Evolutionary conservation across 2,888 invertebrate genomes (phyloP).

Genomic region (Yponomeuta plumbellus): DNA sequence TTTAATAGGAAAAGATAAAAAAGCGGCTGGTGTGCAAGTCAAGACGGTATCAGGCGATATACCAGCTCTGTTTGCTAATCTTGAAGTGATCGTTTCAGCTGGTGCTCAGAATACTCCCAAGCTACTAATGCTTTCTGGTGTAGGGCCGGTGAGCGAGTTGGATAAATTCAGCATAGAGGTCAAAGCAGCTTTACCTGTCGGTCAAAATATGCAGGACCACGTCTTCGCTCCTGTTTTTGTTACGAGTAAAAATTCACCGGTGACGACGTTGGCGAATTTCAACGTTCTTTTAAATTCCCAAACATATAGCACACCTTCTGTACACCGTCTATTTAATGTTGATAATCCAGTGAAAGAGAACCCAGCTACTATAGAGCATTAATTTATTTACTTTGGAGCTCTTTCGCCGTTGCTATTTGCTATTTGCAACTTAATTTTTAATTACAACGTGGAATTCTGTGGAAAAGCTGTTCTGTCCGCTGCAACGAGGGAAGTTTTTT

Average conservation of each 20-base stretch:
- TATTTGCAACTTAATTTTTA: neutral
- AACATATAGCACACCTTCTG: slow-evolving; percentile 7
- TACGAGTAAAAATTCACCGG: neutral
- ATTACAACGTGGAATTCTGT: neutral
- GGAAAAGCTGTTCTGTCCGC: neutral
- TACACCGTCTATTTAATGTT: neutral
- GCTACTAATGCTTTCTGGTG: slow-evolving; percentile 54
- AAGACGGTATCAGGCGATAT: neutral
- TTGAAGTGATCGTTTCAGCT: slow-evolving; percentile 56
- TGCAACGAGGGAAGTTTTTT: slow-evolving; percentile 17
- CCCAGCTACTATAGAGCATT: neutral
- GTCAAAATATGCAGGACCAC: slow-evolving; percentile 60
- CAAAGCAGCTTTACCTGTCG: slow-evolving; percentile 48
- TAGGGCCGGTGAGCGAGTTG: slow-evolving; percentile 49
- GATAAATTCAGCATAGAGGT: slow-evolving; percentile 35
- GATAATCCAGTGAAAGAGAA: slow-evolving; percentile 7
- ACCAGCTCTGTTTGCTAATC: slow-evolving; percentile 32
- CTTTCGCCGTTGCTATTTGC: slow-evolving; percentile 5
- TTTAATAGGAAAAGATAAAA: slow-evolving; percentile 17
- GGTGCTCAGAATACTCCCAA: slow-evolving; percentile 54
- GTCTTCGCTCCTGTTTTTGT: slow-evolving; percentile 19
- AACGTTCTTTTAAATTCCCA: neutral
- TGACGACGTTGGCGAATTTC: neutral
- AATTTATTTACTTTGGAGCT: slow-evolving; percentile 5
- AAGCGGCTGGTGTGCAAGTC: slow-evolving; percentile 20